phyloP scores from a whole-genome alignment of 2,888 invertebrate species.

The Pollenia amentaria region DNA sequence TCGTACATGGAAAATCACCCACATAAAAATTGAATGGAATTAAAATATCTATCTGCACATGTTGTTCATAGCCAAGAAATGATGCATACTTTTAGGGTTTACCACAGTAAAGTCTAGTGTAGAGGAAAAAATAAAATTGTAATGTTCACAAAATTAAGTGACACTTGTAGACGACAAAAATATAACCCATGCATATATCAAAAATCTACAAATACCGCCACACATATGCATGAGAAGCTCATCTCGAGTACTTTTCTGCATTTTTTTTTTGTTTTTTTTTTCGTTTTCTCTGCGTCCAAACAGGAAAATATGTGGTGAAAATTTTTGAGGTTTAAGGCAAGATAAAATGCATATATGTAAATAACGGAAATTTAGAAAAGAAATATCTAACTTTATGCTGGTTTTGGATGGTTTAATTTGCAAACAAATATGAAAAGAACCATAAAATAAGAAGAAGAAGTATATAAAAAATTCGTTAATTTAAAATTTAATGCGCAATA shows the following conservation, averaged over 20 bases:
- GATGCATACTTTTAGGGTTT: slow-evolving; percentile 73
- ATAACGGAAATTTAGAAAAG: slow-evolving; percentile 61
- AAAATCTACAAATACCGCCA: slow-evolving; percentile 41
- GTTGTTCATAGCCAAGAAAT: slow-evolving; percentile 66
- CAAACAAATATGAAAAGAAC: slow-evolving; percentile 40
- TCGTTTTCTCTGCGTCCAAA: slow-evolving; percentile 15
- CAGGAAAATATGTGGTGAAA: slow-evolving; percentile 71
- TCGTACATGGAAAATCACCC: slow-evolving; percentile 44
- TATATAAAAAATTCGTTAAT: background rate
- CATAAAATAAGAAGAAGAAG: background rate
- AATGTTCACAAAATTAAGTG: slow-evolving; percentile 74
- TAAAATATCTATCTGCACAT: slow-evolving; percentile 74
- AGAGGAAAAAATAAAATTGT: slow-evolving; percentile 44
- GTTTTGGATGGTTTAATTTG: slow-evolving; percentile 63
- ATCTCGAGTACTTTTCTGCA: background rate
- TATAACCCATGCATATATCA: slow-evolving; percentile 71
- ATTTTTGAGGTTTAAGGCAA: slow-evolving; percentile 68
- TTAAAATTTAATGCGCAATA: background rate
- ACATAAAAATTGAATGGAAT: slow-evolving; percentile 74
- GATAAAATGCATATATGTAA: slow-evolving; percentile 61
- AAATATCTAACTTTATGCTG: slow-evolving; percentile 23
- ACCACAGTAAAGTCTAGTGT: slow-evolving; percentile 65
- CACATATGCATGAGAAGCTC: slow-evolving; percentile 31
- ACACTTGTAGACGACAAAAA: slow-evolving; percentile 75
- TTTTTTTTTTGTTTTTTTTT: background rate